Evolutionary conservation across 1,140 invertebrate genomes (phyloP).

Genomic region (Thalassaphorura encarpata): DNA sequence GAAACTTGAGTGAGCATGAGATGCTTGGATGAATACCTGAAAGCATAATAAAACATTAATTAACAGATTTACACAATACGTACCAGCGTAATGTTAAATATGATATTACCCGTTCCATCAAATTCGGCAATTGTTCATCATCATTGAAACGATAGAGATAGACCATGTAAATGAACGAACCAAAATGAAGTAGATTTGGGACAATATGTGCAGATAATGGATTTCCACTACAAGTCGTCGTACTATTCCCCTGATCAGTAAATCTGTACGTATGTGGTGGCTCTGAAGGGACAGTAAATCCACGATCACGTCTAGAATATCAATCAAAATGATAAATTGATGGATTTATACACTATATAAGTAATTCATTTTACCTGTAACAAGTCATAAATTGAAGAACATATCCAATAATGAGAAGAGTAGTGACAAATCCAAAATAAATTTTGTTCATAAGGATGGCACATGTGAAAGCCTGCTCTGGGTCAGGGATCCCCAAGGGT

Average conservation of each 20-base stretch:
- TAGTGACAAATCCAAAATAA: conserved; percentile 54
- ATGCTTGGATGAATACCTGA: conserved; percentile 28
- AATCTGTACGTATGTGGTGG: conserved; percentile 13
- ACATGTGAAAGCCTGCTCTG: conserved; percentile 44
- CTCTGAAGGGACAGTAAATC: conserved; percentile 14
- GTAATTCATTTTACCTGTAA: conserved; percentile 47
- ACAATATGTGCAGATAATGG: conserved; percentile 63
- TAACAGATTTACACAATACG: conserved; percentile 50
- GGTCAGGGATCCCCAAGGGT: conserved; percentile 51
- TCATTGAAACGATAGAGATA: conserved; percentile 68
- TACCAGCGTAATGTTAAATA: conserved; percentile 30
- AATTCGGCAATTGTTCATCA: conserved; percentile 74
- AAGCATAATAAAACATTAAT: conserved; percentile 40
- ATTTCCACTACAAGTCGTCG: conserved; percentile 52
- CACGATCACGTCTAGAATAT: not conserved
- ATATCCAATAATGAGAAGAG: conserved; percentile 57
- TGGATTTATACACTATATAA: not conserved
- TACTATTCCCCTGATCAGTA: not conserved
- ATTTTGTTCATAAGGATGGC: conserved; percentile 51
- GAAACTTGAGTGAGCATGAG: conserved; percentile 16
- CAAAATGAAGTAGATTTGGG: conserved; percentile 63
- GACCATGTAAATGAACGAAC: conserved; percentile 64
- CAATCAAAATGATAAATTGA: not conserved
- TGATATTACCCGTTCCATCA: conserved; percentile 68
- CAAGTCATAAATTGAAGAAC: conserved; percentile 63